Percentiles rank a stretch among this genome's conserved stretches.
phyloP scores from a whole-genome alignment of 2,888 invertebrate genomes.

The Beris morrisii region DNA sequence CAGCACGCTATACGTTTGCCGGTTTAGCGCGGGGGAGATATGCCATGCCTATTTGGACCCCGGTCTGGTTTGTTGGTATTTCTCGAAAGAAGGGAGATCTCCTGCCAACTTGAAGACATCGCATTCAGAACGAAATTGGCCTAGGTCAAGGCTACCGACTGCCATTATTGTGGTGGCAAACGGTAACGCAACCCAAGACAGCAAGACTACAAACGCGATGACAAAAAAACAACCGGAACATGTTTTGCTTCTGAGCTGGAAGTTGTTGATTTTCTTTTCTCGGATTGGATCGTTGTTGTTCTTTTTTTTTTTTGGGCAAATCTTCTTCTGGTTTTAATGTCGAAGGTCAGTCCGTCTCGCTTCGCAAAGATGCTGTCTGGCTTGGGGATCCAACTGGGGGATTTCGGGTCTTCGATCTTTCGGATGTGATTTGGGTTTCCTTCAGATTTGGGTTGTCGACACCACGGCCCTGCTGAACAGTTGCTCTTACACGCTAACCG shows the following conservation, averaged over 20 bases:
- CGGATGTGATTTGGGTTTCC: too few relatives aligned
- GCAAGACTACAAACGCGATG: constrained; percentile 6
- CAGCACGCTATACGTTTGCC: too few relatives aligned
- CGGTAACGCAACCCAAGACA: constrained; percentile 5
- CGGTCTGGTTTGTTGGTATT: background rate
- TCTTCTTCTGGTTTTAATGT: background rate
- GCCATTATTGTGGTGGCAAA: constrained; percentile 2
- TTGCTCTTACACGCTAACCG: too few relatives aligned
- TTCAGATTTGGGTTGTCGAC: too few relatives aligned
- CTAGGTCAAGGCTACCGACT: constrained; percentile 33
- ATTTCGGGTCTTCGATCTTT: too few relatives aligned
- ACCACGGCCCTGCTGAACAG: too few relatives aligned
- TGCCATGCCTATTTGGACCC: background rate
- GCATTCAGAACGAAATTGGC: constrained; percentile 28
- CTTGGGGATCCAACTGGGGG: too few relatives aligned
- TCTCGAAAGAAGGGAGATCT: background rate
- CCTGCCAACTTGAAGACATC: background rate
- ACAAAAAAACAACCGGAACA: constrained; percentile 12
- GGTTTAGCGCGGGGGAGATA: too few relatives aligned
- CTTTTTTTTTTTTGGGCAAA: constrained; percentile 10
- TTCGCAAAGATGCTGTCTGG: too few relatives aligned
- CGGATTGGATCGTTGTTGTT: background rate
- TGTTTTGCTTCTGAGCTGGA: constrained; percentile 28
- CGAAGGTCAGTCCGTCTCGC: too few relatives aligned
- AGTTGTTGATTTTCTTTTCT: constrained; percentile 9